Percentiles rank a stretch among this genome's conserved stretches.
These are phyloP conservation scores for Notarius lentiginosus DNA, from an alignment of 2,113 vertebrate species.

Conservation along the genomic window DNA sequence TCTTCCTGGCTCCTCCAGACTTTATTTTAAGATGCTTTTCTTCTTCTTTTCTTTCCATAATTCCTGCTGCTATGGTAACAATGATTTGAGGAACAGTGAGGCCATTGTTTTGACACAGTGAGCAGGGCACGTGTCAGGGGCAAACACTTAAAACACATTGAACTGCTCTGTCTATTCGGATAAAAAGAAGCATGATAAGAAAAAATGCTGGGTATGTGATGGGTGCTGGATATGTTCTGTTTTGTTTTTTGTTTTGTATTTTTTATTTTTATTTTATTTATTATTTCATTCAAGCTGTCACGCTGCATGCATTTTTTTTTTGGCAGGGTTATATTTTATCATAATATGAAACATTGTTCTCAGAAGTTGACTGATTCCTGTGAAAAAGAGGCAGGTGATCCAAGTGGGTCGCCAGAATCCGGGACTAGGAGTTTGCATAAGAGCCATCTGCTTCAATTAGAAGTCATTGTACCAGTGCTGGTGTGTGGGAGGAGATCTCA, in stretches of 20 bases:
- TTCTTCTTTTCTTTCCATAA: constrained; percentile 45
- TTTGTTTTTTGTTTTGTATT: constrained; percentile 10
- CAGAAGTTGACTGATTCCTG: constrained; percentile 36
- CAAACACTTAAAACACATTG: constrained; percentile 36
- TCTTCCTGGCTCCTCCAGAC: constrained; percentile 35
- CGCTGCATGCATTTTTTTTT: background rate
- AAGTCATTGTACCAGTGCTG: constrained; percentile 42
- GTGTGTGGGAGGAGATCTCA: constrained; percentile 43
- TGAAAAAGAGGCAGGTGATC: constrained; percentile 36
- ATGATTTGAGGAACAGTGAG: constrained; percentile 51
- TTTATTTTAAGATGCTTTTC: constrained; percentile 51
- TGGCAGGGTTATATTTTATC: constrained; percentile 35
- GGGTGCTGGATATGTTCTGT: constrained; percentile 1
- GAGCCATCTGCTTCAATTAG: constrained; percentile 55
- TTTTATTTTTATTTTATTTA: constrained; percentile 3
- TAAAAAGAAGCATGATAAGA: constrained; percentile 20
- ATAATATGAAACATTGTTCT: constrained; percentile 32
- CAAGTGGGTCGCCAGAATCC: constrained; percentile 31
- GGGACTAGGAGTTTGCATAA: constrained; percentile 36
- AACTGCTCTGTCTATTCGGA: background rate
- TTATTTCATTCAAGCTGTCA: constrained; percentile 30
- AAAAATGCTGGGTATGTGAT: constrained; percentile 1
- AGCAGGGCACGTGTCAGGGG: constrained; percentile 38
- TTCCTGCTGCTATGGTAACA: constrained; percentile 55
- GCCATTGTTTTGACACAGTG: constrained; percentile 48